phyloP scores from a whole-genome alignment of 1,140 invertebrate genomes.

The Hirudo medicinalis region DNA sequence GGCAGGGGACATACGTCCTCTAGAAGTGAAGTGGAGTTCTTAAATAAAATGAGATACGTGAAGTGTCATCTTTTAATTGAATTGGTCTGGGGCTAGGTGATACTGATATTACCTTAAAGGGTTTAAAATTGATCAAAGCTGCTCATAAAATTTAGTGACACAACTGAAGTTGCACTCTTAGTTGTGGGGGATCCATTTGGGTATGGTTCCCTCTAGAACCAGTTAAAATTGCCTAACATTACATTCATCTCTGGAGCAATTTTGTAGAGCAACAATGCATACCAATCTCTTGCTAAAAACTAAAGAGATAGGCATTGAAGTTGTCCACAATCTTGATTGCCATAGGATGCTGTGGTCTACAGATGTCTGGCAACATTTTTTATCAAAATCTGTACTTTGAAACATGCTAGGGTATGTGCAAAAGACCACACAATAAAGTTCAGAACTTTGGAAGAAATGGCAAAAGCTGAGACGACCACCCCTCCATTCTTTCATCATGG shows the following conservation, averaged over 20 bases:
- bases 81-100: slow-evolving; percentile 90
- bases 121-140: slow-evolving; percentile 77
- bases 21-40: slow-evolving; percentile 78
- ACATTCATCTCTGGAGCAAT: not conserved
- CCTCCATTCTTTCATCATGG: slow-evolving; percentile 82
- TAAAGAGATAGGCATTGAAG: slow-evolving; percentile 53
- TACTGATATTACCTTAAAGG: slow-evolving; percentile 87
- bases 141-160: slow-evolving; percentile 70
- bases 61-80: not conserved
- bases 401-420: slow-evolving; percentile 17
- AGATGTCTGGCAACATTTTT: slow-evolving; percentile 39
- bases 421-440: slow-evolving; percentile 38
- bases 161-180: slow-evolving; percentile 66
- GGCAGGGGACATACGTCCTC: slow-evolving; percentile 65
- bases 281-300: slow-evolving; percentile 83
- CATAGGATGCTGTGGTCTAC: slow-evolving; percentile 85
- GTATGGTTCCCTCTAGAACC: slow-evolving; percentile 29
- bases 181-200: slow-evolving; percentile 68
- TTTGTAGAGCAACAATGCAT: slow-evolving; percentile 75
- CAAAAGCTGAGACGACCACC: slow-evolving; percentile 59
- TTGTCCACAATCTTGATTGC: slow-evolving; percentile 96
- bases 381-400: not conserved
- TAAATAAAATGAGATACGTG: slow-evolving; percentile 39
- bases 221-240: no score
- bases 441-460: slow-evolving; percentile 61